These are phyloP conservation scores for Microtus richardsoni DNA, from an alignment of 2,113 vertebrate genomes.

Conservation along the genomic window DNA sequence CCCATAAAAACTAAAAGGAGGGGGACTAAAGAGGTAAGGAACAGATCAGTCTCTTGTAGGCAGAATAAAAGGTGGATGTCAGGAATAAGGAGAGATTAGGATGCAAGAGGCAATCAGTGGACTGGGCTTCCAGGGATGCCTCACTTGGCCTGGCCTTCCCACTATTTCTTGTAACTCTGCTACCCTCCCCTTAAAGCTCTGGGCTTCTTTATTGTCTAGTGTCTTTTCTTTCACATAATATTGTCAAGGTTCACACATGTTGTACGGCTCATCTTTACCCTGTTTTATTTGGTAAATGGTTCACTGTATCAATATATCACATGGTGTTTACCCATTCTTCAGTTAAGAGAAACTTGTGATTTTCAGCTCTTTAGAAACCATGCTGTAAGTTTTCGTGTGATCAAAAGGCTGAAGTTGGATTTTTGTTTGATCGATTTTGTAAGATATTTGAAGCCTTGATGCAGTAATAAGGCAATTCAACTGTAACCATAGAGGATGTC, in stretches of 20 bases:
- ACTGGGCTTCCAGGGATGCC: neutral
- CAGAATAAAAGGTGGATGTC: neutral
- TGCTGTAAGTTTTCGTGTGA: neutral
- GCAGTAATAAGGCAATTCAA: neutral
- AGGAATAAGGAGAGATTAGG: no score
- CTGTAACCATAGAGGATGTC: neutral
- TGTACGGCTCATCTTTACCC: neutral
- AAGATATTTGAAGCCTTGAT: neutral
- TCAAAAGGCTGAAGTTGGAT: neutral
- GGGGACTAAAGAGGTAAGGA: no score
- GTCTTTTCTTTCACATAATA: neutral
- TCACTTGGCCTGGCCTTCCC: no score
- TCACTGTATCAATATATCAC: neutral
- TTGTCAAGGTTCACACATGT: neutral
- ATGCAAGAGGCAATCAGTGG: fast-evolving
- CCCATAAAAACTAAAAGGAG: neutral
- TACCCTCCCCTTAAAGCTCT: neutral
- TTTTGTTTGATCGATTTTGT: neutral
- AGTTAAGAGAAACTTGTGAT: neutral
- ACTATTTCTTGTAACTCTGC: neutral
- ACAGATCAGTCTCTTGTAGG: fast-evolving
- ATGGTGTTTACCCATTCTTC: neutral
- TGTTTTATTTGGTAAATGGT: neutral
- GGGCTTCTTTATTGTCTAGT: neutral
- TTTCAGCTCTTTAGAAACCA: neutral